Conservation (phyloP, 2,113 vertebrate genomes). For the Ctenodactylus gundi region DNA sequence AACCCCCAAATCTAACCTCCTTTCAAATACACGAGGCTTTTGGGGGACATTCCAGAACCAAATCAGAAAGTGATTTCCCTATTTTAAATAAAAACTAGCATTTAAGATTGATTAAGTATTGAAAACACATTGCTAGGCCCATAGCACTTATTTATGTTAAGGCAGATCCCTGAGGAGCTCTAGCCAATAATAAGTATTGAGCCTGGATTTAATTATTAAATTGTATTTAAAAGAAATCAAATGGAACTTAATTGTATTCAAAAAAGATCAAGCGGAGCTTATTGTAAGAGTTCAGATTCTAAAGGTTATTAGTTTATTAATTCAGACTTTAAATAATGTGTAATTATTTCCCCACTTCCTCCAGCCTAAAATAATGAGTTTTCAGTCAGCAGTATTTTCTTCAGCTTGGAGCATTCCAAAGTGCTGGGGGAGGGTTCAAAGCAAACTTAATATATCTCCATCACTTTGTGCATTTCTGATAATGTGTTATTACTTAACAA, state of each 20-base stretch:
- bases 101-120: neutral
- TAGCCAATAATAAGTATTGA: neutral
- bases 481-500: neutral
- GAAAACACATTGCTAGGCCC: neutral
- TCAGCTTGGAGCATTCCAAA: neutral
- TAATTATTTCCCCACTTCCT: neutral
- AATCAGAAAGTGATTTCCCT: neutral
- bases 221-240: constrained; percentile 33
- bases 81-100: neutral
- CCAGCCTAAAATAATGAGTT: neutral
- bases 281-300: neutral
- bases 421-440: neutral
- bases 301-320: neutral
- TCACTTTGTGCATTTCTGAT: neutral
- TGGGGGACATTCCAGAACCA: no score
- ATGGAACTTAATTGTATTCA: neutral
- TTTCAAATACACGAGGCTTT: no score
- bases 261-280: neutral
- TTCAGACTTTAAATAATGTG: neutral
- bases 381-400: neutral
- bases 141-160: neutral
- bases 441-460: neutral
- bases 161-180: neutral
- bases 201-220: constrained; percentile 9
- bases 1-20: no score